Percentiles rank a stretch among this genome's conserved stretches.
Conservation (phyloP, 2,797 vertebrate genomes). For the Aphelocoma californica region DNA sequence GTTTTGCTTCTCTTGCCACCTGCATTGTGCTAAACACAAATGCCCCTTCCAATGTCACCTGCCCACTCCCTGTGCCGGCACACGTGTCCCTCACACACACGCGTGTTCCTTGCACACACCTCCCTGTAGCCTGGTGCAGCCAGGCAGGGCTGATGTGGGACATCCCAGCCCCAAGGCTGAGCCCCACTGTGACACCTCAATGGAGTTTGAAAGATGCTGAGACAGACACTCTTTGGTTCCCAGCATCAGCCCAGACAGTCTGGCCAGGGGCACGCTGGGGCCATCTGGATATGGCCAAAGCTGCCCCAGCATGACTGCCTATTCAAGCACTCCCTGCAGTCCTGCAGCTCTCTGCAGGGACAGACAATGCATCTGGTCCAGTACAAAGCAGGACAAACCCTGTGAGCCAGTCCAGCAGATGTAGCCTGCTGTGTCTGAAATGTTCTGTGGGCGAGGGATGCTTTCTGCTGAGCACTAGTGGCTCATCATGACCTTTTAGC, state of each 20-base stretch:
- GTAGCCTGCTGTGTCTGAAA: background rate
- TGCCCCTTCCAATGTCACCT: rapidly evolving
- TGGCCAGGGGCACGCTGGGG: background rate
- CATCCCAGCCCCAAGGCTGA: rapidly evolving
- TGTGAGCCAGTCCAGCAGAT: background rate
- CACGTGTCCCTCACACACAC: rapidly evolving
- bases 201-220: background rate
- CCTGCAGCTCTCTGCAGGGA: background rate
- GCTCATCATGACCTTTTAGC: background rate
- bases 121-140: background rate
- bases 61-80: background rate
- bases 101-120: rapidly evolving
- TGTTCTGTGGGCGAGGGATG: background rate
- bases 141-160: background rate
- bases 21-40: rapidly evolving
- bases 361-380: background rate
- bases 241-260: background rate
- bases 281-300: background rate
- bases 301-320: background rate
- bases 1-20: background rate
- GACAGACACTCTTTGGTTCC: background rate
- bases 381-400: background rate
- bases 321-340: background rate
- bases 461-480: background rate
- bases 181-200: rapidly evolving